These are phyloP conservation scores for Sesamia nonagrioides DNA, from an alignment of 1,140 invertebrate species.

Conservation along the genomic window DNA sequence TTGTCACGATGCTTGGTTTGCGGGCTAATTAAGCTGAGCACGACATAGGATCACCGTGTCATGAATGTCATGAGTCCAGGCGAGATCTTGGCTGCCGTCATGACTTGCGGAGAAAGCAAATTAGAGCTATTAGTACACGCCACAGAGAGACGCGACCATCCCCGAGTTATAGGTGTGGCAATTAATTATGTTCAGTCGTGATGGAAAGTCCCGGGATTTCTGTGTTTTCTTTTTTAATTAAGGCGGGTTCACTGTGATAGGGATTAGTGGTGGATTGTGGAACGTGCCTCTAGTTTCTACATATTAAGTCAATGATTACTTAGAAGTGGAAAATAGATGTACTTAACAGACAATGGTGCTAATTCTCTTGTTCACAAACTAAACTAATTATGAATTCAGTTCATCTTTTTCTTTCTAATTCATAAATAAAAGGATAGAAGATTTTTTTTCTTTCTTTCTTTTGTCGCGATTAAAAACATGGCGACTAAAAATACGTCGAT, in stretches of 20 bases:
- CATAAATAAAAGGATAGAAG: no score
- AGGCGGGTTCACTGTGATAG: constrained; percentile 20
- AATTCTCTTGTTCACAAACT: no score
- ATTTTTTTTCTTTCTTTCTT: no score
- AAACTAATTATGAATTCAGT: no score
- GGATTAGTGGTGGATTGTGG: constrained; percentile 3
- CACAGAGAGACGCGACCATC: constrained; percentile 61
- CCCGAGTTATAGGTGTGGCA: constrained; percentile 52
- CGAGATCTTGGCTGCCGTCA: constrained; percentile 61
- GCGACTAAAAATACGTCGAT: no score
- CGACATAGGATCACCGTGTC: constrained; percentile 69
- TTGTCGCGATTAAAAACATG: no score
- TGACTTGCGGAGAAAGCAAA: constrained; percentile 69
- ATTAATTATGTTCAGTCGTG: constrained; percentile 56
- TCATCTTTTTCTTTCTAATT: no score
- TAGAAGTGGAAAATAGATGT: no score
- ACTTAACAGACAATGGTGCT: no score
- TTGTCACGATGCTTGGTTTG: constrained; percentile 44
- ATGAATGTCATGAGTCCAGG: constrained; percentile 55
- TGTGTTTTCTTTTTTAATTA: constrained; percentile 38
- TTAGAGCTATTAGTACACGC: constrained; percentile 78
- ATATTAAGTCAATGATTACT: not conserved
- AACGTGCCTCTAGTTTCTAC: not conserved
- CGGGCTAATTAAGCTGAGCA: constrained; percentile 77
- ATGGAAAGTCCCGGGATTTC: constrained; percentile 36